phyloP scores from a whole-genome alignment of 2,888 invertebrate genomes.

The Lithodes maja region DNA sequence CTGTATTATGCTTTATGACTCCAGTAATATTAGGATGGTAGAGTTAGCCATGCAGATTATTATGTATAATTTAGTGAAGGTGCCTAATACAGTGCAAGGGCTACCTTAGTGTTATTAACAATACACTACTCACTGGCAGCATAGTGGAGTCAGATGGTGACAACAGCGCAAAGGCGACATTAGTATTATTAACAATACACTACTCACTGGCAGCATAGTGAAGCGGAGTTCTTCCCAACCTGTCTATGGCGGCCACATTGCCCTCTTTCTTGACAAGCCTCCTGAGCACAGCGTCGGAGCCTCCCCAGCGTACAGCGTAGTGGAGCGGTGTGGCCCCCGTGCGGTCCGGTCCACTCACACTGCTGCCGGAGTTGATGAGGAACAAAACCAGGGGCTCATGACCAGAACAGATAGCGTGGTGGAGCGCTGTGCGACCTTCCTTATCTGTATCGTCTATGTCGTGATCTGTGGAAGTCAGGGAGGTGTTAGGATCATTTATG shows the following conservation, averaged over 20 bases:
- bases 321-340: constrained; percentile 61
- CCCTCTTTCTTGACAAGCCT: constrained; percentile 57
- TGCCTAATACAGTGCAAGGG: no score
- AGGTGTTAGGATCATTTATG: neutral
- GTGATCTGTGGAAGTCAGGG: constrained; percentile 30
- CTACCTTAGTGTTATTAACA: no score
- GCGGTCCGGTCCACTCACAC: constrained; percentile 27
- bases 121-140: no score
- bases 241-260: constrained; percentile 40
- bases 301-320: constrained; percentile 67
- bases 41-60: no score
- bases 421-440: constrained; percentile 51
- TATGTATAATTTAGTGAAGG: no score
- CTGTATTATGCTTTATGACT: no score
- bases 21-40: no score
- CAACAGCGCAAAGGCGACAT: no score
- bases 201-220: constrained; percentile 68
- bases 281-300: constrained; percentile 66
- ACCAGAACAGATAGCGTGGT: constrained; percentile 42
- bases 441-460: constrained; percentile 52
- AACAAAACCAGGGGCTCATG: constrained; percentile 37
- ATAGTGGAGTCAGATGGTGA: no score
- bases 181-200: no score
- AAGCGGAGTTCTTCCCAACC: constrained; percentile 63
- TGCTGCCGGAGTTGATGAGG: constrained; percentile 46